Conservation (phyloP, 2,797 vertebrate genomes). For the Brotogeris chrysoptera region DNA sequence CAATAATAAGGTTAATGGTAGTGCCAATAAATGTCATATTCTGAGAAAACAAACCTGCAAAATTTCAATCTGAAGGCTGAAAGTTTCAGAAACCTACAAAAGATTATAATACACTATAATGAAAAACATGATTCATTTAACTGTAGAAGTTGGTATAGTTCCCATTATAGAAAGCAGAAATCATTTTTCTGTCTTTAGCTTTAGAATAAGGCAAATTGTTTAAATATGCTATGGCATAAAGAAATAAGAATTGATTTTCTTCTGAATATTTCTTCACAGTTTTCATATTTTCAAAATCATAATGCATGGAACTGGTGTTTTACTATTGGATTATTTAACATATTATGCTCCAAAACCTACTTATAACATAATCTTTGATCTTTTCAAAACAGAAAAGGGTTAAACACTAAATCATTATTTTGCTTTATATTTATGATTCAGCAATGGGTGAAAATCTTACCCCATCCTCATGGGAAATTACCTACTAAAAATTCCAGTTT, state of each 20-base stretch:
- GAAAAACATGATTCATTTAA: not conserved
- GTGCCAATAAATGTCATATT: not conserved
- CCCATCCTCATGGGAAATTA: not conserved
- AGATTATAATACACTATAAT: not conserved
- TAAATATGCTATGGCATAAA: not conserved
- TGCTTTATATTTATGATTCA: not conserved
- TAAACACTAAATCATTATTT: not conserved
- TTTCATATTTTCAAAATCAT: not conserved
- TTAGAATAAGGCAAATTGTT: not conserved
- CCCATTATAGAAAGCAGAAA: not conserved
- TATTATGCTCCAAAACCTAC: not conserved
- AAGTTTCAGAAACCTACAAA: not conserved
- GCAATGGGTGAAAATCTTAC: not conserved
- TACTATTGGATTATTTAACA: not conserved
- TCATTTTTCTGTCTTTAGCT: not conserved
- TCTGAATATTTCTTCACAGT: not conserved
- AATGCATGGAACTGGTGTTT: not conserved
- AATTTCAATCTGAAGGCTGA: not conserved
- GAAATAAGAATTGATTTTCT: not conserved
- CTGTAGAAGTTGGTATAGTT: not conserved
- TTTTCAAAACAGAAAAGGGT: not conserved
- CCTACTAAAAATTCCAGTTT: not conserved
- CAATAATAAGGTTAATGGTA: not conserved
- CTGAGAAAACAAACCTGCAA: not conserved
- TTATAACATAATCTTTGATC: not conserved